phyloP scores from a whole-genome alignment of 1,140 invertebrate genomes.

The Pseudomyrmex dendroicus region DNA sequence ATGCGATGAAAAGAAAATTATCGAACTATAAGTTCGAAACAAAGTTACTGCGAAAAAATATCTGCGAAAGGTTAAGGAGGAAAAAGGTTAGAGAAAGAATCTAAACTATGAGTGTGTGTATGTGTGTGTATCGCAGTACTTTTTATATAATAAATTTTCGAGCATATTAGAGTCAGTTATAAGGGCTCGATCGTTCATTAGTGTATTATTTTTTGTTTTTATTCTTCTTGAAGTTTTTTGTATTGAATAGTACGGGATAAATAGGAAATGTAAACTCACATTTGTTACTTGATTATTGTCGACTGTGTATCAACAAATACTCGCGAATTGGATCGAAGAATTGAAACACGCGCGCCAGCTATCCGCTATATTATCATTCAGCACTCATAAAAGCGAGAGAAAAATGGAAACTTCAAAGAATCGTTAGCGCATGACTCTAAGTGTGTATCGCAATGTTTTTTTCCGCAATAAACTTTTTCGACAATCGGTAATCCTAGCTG shows the following conservation, averaged over 20 bases:
- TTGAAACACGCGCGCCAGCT: slow-evolving; percentile 16
- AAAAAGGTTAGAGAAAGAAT: slow-evolving; percentile 5
- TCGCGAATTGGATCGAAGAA: slow-evolving; percentile 49
- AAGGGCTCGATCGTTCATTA: slow-evolving; percentile 46
- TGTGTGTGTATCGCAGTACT: slow-evolving; percentile 7
- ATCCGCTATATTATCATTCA: background rate
- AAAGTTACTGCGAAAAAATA: background rate
- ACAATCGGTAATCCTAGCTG: slow-evolving; percentile 27
- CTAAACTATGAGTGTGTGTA: too few relatives aligned
- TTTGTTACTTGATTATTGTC: slow-evolving; percentile 57
- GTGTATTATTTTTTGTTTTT: slow-evolving; percentile 26
- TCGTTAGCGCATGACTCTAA: slow-evolving; percentile 23
- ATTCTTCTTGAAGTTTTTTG: slow-evolving; percentile 1
- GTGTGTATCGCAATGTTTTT: slow-evolving; percentile 16
- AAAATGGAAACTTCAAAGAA: slow-evolving; percentile 26
- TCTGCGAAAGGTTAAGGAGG: too few relatives aligned
- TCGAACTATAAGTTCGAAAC: slow-evolving; percentile 4
- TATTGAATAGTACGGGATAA: slow-evolving; percentile 37
- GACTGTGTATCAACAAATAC: slow-evolving; percentile 53
- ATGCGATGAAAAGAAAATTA: background rate
- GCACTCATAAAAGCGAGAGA: slow-evolving; percentile 29
- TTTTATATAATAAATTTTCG: slow-evolving; percentile 38
- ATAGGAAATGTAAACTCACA: slow-evolving; percentile 48
- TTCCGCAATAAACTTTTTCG: background rate
- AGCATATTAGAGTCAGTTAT: slow-evolving; percentile 37